Evolutionary conservation across 2,113 vertebrate genomes (phyloP).

Genomic region (Laticauda colubrina): DNA sequence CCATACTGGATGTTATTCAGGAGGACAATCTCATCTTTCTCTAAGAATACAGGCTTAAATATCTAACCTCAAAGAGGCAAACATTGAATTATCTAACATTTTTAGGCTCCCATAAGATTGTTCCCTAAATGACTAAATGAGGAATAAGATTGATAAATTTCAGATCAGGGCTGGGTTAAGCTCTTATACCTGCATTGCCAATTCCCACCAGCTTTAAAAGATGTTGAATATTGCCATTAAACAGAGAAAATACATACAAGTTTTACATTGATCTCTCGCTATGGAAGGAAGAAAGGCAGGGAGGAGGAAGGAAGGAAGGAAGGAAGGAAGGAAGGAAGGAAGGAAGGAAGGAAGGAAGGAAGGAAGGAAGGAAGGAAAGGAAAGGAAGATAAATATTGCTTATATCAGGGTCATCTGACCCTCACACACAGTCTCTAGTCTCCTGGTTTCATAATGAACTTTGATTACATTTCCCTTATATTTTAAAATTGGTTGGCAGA

Average conservation of each 20-base stretch:
- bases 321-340: neutral
- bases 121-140: neutral
- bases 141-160: neutral
- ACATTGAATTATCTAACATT: neutral
- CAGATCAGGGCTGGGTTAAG: neutral
- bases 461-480: neutral
- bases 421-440: neutral
- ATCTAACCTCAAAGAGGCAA: neutral
- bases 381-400: neutral
- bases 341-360: neutral
- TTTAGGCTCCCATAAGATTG: neutral
- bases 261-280: neutral
- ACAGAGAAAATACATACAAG: neutral
- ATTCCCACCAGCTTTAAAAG: neutral
- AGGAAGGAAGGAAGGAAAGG: neutral
- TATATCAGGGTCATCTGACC: neutral
- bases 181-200: neutral
- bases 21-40: neutral
- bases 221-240: neutral
- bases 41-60: neutral
- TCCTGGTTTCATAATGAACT: neutral
- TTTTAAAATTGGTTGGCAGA: neutral
- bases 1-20: neutral
- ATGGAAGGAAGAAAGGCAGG: no score
- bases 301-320: neutral